phyloP scores from a whole-genome alignment of 2,797 vertebrate species.

The Acipenser ruthenus region DNA sequence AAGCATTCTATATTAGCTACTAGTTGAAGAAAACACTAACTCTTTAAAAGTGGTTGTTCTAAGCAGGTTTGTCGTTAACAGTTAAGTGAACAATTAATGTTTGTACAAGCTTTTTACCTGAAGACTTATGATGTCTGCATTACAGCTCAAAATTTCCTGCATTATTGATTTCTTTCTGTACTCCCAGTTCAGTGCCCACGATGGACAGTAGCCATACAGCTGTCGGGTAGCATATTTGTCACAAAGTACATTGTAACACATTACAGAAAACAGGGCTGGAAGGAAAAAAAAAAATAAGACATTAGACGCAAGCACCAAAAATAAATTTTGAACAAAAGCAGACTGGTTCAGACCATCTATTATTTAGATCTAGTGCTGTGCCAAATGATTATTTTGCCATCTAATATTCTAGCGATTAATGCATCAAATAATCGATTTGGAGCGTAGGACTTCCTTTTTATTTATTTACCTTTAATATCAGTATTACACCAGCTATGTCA shows the following conservation, averaged over 20 bases:
- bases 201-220: conserved; percentile 94
- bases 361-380: conserved; percentile 15
- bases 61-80: no score
- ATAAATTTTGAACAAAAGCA: conserved; percentile 57
- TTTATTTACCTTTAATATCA: no score
- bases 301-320: not conserved
- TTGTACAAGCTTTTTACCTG: conserved; percentile 65
- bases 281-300: conserved; percentile 16
- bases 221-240: conserved; percentile 96
- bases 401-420: no score
- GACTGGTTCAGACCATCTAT: conserved; percentile 33
- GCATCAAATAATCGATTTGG: no score
- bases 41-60: no score
- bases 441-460: no score
- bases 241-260: conserved; percentile 98
- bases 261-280: conserved; percentile 91
- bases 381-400: conserved; percentile 12
- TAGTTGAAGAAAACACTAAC: no score
- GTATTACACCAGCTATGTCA: no score
- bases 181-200: conserved; percentile 95
- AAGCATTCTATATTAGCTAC: no score
- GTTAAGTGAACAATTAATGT: no score
- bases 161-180: conserved; percentile 98
- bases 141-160: conserved; percentile 91
- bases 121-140: conserved; percentile 92